Evolutionary conservation across 2,113 vertebrate genomes (phyloP).

Genomic region (Nothocercus julius): DNA sequence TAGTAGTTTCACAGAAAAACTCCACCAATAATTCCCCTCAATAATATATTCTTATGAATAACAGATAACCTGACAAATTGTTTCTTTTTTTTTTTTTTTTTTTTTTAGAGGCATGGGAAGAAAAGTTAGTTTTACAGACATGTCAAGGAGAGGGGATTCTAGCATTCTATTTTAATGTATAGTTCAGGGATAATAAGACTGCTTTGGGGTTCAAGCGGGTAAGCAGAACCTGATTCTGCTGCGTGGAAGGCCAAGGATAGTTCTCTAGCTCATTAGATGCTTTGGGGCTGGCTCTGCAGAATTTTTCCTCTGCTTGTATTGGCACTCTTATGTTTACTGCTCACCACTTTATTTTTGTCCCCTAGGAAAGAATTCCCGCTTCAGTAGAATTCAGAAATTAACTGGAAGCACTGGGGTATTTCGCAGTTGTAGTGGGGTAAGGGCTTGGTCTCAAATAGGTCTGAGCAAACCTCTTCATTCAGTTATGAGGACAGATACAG

Average conservation of each 20-base stretch:
- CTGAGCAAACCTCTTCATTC: not conserved
- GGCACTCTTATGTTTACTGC: not conserved
- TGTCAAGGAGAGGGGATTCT: not conserved
- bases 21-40: not conserved
- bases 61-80: not conserved
- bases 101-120: not conserved
- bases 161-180: not conserved
- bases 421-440: not conserved
- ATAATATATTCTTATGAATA: not conserved
- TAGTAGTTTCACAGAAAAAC: not conserved
- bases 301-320: not conserved
- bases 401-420: not conserved
- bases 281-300: not conserved
- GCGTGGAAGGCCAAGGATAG: not conserved
- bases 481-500: not conserved
- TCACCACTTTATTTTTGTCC: not conserved
- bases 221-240: not conserved
- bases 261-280: not conserved
- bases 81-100: not conserved
- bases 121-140: not conserved
- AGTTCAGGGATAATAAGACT: not conserved
- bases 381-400: not conserved
- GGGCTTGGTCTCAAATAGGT: not conserved
- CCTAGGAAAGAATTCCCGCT: not conserved
- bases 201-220: not conserved